A percentile compares a stretch with the other conserved stretches of the same genome.
Conservation (phyloP, 2,113 vertebrate genomes). For the Okapia johnstoni region DNA sequence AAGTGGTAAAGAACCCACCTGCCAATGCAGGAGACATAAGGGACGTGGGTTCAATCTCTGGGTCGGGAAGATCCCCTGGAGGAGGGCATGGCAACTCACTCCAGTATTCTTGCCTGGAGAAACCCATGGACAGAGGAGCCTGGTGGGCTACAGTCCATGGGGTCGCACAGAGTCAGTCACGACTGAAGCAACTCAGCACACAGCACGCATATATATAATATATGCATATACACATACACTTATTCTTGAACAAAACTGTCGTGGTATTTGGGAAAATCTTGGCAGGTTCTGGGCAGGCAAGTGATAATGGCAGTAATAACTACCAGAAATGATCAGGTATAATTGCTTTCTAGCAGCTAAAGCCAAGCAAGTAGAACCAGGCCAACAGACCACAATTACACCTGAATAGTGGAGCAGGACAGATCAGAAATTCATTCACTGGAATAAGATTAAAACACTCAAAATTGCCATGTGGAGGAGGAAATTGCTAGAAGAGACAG, state of each 20-base stretch:
- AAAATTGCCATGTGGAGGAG: not conserved
- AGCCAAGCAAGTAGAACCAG: slow-evolving; percentile 39
- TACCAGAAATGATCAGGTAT: slow-evolving; percentile 35
- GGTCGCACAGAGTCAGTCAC: not conserved
- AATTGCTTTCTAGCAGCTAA: slow-evolving; percentile 46
- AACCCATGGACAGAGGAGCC: not conserved
- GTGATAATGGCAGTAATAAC: slow-evolving; percentile 49
- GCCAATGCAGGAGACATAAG: not conserved
- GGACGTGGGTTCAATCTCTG: not conserved
- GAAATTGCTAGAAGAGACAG: not conserved
- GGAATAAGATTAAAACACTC: slow-evolving; percentile 40
- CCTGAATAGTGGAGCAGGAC: slow-evolving; percentile 27
- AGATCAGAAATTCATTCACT: not conserved
- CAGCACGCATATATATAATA: not conserved
- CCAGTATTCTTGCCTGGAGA: not conserved
- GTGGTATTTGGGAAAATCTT: slow-evolving; percentile 39
- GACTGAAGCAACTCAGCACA: not conserved
- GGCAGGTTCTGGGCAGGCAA: slow-evolving; percentile 24
- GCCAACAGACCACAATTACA: slow-evolving; percentile 43
- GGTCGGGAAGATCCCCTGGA: not conserved
- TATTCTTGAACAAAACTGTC: slow-evolving; percentile 23
- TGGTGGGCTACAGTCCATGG: not conserved
- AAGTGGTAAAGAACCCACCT: not conserved
- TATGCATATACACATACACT: not conserved
- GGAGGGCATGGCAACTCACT: not conserved